Base-by-base conservation (phyloP, 2,797 vertebrate genomes). In the Enteromius fasciolatus region DNA sequence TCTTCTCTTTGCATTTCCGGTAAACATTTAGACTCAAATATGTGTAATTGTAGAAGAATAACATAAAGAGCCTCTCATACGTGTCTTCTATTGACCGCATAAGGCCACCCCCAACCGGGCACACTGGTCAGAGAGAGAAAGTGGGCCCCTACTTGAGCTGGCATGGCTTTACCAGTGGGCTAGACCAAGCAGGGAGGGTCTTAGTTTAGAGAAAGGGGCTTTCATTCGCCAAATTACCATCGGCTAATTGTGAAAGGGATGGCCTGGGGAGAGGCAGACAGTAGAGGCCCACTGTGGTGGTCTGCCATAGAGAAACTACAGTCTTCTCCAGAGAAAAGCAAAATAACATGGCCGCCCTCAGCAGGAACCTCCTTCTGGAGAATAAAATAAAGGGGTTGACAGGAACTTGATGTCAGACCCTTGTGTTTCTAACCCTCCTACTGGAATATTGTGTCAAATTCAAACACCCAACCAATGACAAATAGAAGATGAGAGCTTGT, bases 231-330 rank as follows among this genome's bases (percentile, higher is more conserved):
- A 91, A 92, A 93, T 93, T 92, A 95, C 91, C 87, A 90, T 88
- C 88, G 90, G 87, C 93, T 94, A 93, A 94, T 94, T 94, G 93
- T 94, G 88, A 92, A 93, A 92, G 90, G 85, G 90, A 89, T 83
- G 91, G 91, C 93, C 91, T 91, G 91, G 81, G 88, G 92, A 92
- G 92, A 90, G 88, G 86, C 90, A 90, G 89, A 91, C 80, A 87
- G 90, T 84, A 12, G 88, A 39, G 74, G 82, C 87, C 83, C 83
- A 67, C 87, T 63, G 81, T 82, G 87, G 88, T 87, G 87, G 82
- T 86, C 89, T 75, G 33, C 82, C 78, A 73, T 18, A 82, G 75
- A 81, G 46, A 69, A 75, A 36, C 76, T 63, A 14, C 31, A 17
- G 59, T 81, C 80, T 23, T 69, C 76, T 74, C 76, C 41, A 17